Evolutionary conservation across 2,888 invertebrate species (phyloP), one percentile per base, ranked within the genome.

Genomic region (Tolmerus cingulatus): DNA sequence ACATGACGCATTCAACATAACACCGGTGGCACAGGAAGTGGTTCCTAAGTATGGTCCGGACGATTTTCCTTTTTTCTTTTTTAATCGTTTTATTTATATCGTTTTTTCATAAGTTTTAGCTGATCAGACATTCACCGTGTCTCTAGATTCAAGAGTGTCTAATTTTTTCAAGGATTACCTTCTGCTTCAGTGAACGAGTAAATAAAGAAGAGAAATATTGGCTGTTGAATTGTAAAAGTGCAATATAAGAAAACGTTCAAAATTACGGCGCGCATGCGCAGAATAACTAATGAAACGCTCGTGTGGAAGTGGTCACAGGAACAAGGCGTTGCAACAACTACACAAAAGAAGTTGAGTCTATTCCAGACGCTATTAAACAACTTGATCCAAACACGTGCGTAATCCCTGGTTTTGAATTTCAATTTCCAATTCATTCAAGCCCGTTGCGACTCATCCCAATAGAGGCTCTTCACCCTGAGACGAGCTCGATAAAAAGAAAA

Each of bases 311-410:
- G 37, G 30, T 46, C 34, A 82, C n/a, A 82, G 12, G 57, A 82
- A 82, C 34, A 82, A 37, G 82, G 34, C 40, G 34, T 46, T 82
- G 34, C 34, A 12, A 57, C 30, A 82, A 57, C 55, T 9, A 82
- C 34, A 82, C 8, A 82, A 57, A 82, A 82, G 57, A 57, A 57
- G 3, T 82, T 37, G 27, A 19, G 57, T 46, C 82, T 57, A 82
- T 37, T 57, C 82, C 82, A 82, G 82, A 82, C 82, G 37, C n/a
- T 82, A 57, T 57, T 82, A 57, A 84, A 88, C 82, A 66, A 84
- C 84, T 88, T 87, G 85, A 87, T 88, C 84, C 85, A 85, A 88
- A 88, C 88, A 88, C 88, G 88, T 88, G 88, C 88, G 88, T 76
- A 37, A 86, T 86, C 30, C 43, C 43, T 79, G 74, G 87, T 87